Percentiles rank a stretch among this genome's conserved stretches.
These are phyloP conservation scores for Hylaeus anthracinus DNA, from an alignment of 1,140 invertebrate genomes.

Conservation along the genomic window DNA sequence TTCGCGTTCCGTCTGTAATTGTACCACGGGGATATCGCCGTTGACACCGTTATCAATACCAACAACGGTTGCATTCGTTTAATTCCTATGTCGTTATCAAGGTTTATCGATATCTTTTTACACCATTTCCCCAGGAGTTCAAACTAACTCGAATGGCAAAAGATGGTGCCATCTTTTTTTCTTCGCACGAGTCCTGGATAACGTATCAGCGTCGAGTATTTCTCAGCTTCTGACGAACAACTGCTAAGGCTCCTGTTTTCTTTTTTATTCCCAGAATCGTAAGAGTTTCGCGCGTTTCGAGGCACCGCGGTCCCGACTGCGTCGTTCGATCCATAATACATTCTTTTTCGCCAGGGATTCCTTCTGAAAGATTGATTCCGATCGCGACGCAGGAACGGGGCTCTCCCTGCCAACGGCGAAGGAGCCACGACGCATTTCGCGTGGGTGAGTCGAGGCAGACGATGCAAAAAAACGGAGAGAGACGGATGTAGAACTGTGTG, in stretches of 20 bases:
- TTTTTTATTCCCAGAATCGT: neutral
- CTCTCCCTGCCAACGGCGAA: too few species aligned
- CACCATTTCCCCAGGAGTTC: too few species aligned
- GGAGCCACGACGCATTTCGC: neutral
- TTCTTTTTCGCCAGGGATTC: constrained; percentile 6
- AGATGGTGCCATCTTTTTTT: too few species aligned
- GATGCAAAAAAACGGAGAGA: constrained; percentile 18
- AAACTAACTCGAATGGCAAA: too few species aligned
- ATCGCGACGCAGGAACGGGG: neutral
- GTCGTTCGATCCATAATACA: constrained; percentile 32
- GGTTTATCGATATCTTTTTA: too few species aligned
- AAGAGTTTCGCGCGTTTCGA: neutral
- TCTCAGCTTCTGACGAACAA: neutral
- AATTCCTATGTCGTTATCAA: too few species aligned
- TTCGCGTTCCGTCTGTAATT: neutral
- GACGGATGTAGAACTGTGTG: neutral
- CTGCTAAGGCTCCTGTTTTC: neutral
- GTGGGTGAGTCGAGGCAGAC: neutral
- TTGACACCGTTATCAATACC: neutral
- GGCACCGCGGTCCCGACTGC: neutral
- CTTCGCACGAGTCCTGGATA: neutral
- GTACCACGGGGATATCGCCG: neutral
- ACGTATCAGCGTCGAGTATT: constrained; percentile 10
- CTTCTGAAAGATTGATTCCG: constrained; percentile 42
- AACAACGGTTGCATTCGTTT: too few species aligned